Percentiles rank a stretch among this genome's conserved stretches.
Evolutionary conservation across 2,888 invertebrate species (phyloP).

Genomic region (Stenotaenia linearis): DNA sequence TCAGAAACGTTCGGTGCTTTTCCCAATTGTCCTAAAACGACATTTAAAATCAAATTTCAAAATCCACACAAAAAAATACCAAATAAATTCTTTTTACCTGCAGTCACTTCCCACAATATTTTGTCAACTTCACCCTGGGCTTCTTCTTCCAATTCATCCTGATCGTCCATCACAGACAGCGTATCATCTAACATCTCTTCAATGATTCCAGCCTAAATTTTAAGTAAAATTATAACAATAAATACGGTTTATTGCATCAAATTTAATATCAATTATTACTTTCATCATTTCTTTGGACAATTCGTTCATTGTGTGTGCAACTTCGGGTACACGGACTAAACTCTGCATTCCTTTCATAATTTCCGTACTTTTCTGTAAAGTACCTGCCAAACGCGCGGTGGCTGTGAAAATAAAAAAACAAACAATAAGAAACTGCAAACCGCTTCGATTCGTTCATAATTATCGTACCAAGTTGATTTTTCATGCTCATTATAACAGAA

Average conservation of each 20-base stretch:
- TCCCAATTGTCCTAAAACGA: slow-evolving; percentile 79
- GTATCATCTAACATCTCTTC: slow-evolving; percentile 99
- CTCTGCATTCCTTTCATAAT: slow-evolving; percentile 98
- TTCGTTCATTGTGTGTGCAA: slow-evolving; percentile 93
- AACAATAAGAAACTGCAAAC: background rate
- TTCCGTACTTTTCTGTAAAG: slow-evolving; percentile 90
- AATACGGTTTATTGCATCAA: background rate
- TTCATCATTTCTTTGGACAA: slow-evolving; percentile 99
- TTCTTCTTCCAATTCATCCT: slow-evolving; percentile 92
- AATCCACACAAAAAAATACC: background rate
- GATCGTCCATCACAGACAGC: slow-evolving; percentile 80
- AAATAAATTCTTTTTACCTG: slow-evolving; percentile 50
- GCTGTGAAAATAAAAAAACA: slow-evolving; percentile 54
- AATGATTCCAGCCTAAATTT: slow-evolving; percentile 89
- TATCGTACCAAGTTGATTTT: slow-evolving; percentile 80
- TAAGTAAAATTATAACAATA: no score
- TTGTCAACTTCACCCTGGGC: slow-evolving; percentile 91
- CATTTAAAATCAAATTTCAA: no score
- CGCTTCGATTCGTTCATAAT: background rate
- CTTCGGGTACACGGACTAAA: slow-evolving; percentile 81
- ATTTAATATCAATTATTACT: slow-evolving; percentile 42
- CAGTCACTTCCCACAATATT: slow-evolving; percentile 82
- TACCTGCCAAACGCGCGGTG: slow-evolving; percentile 87
- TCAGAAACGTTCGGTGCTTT: slow-evolving; percentile 69
- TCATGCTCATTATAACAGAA: slow-evolving; percentile 95